Conservation (phyloP, 2,797 vertebrate genomes). For the Alcedo quadribrachys region DNA sequence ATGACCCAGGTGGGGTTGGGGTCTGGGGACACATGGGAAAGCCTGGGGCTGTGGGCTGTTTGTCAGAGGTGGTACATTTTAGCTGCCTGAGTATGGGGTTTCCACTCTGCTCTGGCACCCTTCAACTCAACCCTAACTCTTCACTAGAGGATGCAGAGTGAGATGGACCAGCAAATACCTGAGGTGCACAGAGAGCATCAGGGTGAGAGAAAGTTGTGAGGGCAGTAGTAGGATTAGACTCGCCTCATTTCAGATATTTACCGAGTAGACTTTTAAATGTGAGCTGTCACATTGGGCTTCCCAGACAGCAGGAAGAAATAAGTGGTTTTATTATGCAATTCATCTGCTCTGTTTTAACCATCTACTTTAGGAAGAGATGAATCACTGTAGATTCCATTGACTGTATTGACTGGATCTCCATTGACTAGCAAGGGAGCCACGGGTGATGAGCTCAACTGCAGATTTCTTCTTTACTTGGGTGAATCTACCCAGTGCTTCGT, state of each 20-base stretch:
- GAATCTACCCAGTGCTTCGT: neutral
- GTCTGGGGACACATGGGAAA: neutral
- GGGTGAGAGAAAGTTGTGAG: neutral
- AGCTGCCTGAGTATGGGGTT: neutral
- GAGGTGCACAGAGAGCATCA: neutral
- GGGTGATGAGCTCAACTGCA: neutral
- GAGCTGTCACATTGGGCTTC: neutral
- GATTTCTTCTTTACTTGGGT: neutral
- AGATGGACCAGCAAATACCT: neutral
- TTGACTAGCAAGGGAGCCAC: neutral
- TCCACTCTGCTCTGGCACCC: neutral
- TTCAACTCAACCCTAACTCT: neutral
- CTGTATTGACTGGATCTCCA: slow-evolving; percentile 34
- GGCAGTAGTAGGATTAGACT: neutral
- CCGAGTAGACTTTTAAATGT: neutral
- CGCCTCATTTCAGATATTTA: neutral
- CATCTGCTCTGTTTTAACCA: slow-evolving; percentile 11
- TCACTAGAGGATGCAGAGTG: accelerated
- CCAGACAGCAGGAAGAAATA: neutral
- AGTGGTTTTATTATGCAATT: slow-evolving; percentile 14
- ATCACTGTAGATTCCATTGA: neutral
- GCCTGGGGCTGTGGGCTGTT: neutral
- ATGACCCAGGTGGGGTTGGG: accelerated
- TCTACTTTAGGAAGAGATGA: slow-evolving; percentile 33
- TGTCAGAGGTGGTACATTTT: neutral